These are phyloP conservation scores for Agrochola macilenta DNA, from an alignment of 2,888 invertebrate genomes.

Conservation along the genomic window DNA sequence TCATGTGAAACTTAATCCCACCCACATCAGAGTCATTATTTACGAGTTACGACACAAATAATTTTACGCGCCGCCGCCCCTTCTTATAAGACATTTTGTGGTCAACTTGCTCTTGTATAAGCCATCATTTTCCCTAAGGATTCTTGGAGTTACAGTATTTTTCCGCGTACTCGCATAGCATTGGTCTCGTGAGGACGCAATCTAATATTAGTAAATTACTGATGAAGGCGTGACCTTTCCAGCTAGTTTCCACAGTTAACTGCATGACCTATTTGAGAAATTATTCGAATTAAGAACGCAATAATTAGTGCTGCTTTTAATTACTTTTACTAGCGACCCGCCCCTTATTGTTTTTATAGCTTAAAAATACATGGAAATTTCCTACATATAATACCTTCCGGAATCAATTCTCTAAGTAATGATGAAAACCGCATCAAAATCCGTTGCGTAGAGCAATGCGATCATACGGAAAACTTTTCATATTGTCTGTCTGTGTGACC, in stretches of 20 bases:
- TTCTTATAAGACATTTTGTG: constrained; percentile 49
- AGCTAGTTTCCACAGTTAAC: constrained; percentile 19
- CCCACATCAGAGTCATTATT: constrained; percentile 59
- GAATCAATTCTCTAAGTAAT: neutral
- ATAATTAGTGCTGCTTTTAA: constrained; percentile 31
- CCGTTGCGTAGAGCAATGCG: too few species aligned
- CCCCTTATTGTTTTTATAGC: neutral
- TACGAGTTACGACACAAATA: constrained; percentile 61
- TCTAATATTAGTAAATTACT: constrained; percentile 45
- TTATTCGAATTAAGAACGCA: constrained; percentile 41
- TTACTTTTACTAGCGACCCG: constrained; percentile 18
- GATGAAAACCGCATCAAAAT: neutral
- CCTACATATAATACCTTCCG: neutral
- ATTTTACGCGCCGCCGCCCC: constrained; percentile 58
- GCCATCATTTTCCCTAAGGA: constrained; percentile 33
- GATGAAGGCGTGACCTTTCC: constrained; percentile 38
- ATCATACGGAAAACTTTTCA: too few species aligned
- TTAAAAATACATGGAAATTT: neutral
- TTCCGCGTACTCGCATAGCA: constrained; percentile 16
- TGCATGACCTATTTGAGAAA: constrained; percentile 48
- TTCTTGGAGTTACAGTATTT: constrained; percentile 29
- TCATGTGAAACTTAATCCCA: constrained; percentile 52
- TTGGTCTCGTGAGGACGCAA: constrained; percentile 25
- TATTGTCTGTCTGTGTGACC: too few species aligned
- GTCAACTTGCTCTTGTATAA: constrained; percentile 26